Conservation (phyloP, 23 tunicate species). For the Trididemnum miniatum region DNA sequence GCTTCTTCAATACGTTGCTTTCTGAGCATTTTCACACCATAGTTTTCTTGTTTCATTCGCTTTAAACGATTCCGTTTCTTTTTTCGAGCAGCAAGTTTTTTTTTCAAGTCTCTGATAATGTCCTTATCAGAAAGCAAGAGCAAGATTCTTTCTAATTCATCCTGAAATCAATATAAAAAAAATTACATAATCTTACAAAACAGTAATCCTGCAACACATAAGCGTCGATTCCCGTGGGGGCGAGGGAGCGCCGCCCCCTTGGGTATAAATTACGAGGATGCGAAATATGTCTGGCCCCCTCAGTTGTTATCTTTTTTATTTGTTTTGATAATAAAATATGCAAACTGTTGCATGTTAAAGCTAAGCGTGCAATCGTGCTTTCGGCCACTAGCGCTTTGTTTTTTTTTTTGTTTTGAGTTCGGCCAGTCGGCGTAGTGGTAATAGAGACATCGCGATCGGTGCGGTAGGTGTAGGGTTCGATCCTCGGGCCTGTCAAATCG, state of each 20-base stretch:
- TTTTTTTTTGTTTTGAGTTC: too few species aligned
- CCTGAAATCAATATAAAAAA: constrained; percentile 13
- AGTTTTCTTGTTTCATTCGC: constrained; percentile 6
- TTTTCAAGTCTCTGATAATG: constrained; percentile 27
- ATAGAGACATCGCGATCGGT: too few species aligned
- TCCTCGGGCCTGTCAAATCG: too few species aligned
- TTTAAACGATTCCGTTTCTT: constrained; percentile 32
- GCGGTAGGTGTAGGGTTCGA: too few species aligned
- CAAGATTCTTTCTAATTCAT: constrained; percentile 48
- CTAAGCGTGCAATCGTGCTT: too few species aligned
- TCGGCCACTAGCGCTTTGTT: too few species aligned
- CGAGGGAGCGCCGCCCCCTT: background rate
- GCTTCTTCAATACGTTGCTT: constrained; percentile 7
- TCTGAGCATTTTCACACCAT: background rate
- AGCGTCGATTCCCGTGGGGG: background rate
- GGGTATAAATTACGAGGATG: background rate
- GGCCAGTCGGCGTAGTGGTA: too few species aligned
- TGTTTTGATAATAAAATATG: too few species aligned
- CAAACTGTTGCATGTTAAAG: too few species aligned
- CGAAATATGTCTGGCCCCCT: background rate
- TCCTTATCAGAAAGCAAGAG: constrained; percentile 18
- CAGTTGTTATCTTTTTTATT: too few species aligned
- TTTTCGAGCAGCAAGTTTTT: constrained; percentile 29
- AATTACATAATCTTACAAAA: background rate
- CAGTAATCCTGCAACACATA: background rate